A percentile compares a stretch with the other conserved stretches of the same genome.
Evolutionary conservation across 2,888 invertebrate species (phyloP).

Genomic region (Iselma pallidipennis): DNA sequence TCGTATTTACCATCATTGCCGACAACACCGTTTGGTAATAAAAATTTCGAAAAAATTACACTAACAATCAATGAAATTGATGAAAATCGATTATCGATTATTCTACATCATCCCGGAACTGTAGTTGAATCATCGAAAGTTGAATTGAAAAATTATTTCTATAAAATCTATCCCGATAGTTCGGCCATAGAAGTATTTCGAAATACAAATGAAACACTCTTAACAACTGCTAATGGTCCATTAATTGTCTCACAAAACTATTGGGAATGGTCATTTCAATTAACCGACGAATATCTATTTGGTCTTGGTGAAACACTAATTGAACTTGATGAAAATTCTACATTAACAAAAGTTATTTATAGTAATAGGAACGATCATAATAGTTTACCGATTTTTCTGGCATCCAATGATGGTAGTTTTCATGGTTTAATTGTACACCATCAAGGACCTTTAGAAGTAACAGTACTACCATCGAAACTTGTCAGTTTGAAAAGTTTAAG

Average conservation of each 20-base stretch:
- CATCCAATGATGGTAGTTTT: conserved; percentile 58
- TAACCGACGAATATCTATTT: conserved; percentile 60
- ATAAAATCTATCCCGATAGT: conserved; percentile 21
- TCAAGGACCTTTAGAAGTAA: conserved; percentile 61
- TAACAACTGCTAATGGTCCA: conserved; percentile 63
- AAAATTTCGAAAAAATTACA: conserved; percentile 25
- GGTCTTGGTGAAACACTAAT: conserved; percentile 60
- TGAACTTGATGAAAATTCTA: conserved; percentile 49
- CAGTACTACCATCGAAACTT: conserved; percentile 59
- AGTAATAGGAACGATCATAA: conserved; percentile 56
- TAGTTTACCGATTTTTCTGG: conserved; percentile 60
- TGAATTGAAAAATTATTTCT: conserved; percentile 31
- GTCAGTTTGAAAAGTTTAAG: conserved; percentile 62
- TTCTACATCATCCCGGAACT: conserved; percentile 29
- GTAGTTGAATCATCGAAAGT: conserved; percentile 11
- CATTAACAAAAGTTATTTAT: conserved; percentile 55
- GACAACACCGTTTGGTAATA: conserved; percentile 37
- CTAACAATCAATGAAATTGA: conserved; percentile 36
- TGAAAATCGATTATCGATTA: conserved; percentile 32
- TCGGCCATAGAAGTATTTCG: conserved; percentile 40
- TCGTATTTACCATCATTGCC: conserved; percentile 17
- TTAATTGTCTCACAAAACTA: conserved; percentile 63
- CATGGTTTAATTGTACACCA: conserved; percentile 63
- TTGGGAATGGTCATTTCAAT: conserved; percentile 64
- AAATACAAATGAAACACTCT: conserved; percentile 48